phyloP scores from a whole-genome alignment of 2,888 invertebrate species.

The Drosophila antonietae region DNA sequence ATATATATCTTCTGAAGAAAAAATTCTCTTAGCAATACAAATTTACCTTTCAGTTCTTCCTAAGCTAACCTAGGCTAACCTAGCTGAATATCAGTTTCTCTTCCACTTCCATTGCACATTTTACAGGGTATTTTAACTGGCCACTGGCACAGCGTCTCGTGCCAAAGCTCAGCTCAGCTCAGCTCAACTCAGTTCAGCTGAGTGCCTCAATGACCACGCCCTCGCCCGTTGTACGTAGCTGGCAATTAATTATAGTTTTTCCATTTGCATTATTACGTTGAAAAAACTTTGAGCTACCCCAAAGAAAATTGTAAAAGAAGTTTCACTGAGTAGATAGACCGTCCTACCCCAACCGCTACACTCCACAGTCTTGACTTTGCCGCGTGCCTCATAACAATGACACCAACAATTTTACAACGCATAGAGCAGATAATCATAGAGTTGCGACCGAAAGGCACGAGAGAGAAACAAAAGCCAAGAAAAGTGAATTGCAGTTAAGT shows the following conservation, averaged over 20 bases:
- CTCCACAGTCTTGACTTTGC: constrained; percentile 26
- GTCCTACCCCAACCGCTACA: background rate
- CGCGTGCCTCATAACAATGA: constrained; percentile 71
- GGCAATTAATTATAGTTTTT: constrained; percentile 69
- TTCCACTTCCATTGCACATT: too few species aligned
- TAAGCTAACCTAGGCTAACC: background rate
- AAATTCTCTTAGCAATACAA: too few species aligned
- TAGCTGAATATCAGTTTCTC: background rate
- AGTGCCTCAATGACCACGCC: constrained; percentile 39
- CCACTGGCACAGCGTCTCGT: constrained; percentile 22
- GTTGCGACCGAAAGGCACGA: constrained; percentile 8
- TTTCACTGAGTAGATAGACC: constrained; percentile 43
- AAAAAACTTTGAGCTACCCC: constrained; percentile 8
- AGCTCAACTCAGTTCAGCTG: background rate
- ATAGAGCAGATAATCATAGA: constrained; percentile 74
- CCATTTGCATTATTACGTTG: constrained; percentile 49
- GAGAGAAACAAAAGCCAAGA: constrained; percentile 40
- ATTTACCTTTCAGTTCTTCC: background rate
- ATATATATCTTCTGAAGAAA: background rate
- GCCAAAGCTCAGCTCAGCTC: constrained; percentile 20
- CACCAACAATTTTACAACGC: constrained; percentile 75
- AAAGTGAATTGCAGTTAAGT: constrained; percentile 77
- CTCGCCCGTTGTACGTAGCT: constrained; percentile 36
- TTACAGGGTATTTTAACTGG: constrained; percentile 28
- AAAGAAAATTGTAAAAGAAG: constrained; percentile 36